Base-by-base conservation (phyloP, 2,113 vertebrate species). In the Pseudopodoces humilis region DNA sequence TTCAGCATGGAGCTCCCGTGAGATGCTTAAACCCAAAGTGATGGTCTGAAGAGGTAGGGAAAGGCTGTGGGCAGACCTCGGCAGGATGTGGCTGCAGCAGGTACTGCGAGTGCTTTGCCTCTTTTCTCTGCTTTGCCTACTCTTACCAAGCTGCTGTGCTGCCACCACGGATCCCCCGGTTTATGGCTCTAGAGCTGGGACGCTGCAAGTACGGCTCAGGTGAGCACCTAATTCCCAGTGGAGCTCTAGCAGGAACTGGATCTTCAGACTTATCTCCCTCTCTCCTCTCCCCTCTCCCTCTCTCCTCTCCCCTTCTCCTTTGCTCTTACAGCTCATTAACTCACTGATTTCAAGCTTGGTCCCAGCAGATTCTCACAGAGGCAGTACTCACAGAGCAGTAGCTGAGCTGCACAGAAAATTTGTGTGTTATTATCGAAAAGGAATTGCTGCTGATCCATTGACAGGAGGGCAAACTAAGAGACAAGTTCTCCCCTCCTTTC, bases 271-370 rank as follows among this genome's bases (percentile, higher is more conserved):
- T 44, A 31, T 9, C 37, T 56, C 33, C 15, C 10, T 21, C 16
- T 20, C 12, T 24, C 35, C 28, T 49, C 31, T 31, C 4, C 47
- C 22, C 31, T 4, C 37, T 56, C 33, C 15, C 10, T 23, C 16
- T 20, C 12, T 63, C 60, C 47, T 64, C 70, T 67, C 67, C 52
- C 43, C 60, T 84, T 88, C 83, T 95, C 71, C 50, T 52, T 70
- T 30, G 50, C 80, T 81, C 84, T 71, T 37, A 37, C 50, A 86
- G 85, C 92, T 96, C 88, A 72, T 96, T 96, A 96, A 64, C 90
- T 95, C 86, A 7, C 23, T 97, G 93, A 94, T 97, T 92, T 82
- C 93, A 78, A 88, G 74, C 75, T 91, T 37, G 16, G 56, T 95
- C 95, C 83, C 96, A 92, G 92, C 67, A 90, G 88, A 86, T 80